A percentile compares a stretch with the other conserved stretches of the same genome.
Conservation (phyloP, 2,113 vertebrate species). For the Orthonyx spaldingii region DNA sequence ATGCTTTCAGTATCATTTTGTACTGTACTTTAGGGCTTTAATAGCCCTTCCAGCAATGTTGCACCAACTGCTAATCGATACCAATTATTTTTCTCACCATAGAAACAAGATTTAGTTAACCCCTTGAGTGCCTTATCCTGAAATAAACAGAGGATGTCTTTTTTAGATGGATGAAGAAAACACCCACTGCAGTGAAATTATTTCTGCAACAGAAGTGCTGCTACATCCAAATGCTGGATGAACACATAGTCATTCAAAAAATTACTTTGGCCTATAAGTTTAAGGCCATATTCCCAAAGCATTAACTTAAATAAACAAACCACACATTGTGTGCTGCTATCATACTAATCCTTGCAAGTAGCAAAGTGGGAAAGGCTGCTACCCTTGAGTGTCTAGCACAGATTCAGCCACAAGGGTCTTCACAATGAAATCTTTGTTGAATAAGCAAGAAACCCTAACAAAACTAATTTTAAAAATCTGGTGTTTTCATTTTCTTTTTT, state of each 20-base stretch:
- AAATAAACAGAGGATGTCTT: neutral
- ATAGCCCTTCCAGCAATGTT: slow-evolving; percentile 62
- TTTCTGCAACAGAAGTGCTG: neutral
- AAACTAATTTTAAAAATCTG: neutral
- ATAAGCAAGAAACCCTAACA: neutral
- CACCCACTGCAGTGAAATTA: neutral
- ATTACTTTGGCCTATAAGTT: neutral
- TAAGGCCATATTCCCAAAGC: neutral
- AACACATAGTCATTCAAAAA: neutral
- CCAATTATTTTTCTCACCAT: slow-evolving; percentile 72
- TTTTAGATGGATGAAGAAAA: neutral
- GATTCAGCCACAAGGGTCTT: neutral
- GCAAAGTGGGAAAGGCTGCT: neutral
- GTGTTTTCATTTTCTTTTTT: neutral
- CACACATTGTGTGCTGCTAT: neutral
- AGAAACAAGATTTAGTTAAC: slow-evolving; percentile 59
- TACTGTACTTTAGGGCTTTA: slow-evolving; percentile 65
- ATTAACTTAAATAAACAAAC: neutral
- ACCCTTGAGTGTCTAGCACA: neutral
- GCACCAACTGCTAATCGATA: slow-evolving; percentile 73
- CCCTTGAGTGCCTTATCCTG: neutral
- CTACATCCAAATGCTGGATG: neutral
- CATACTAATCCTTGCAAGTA: neutral
- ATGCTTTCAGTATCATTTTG: slow-evolving; percentile 56
- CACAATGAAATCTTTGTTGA: neutral